Conservation (phyloP, 2,888 invertebrate genomes). For the Lomographa bimaculata region DNA sequence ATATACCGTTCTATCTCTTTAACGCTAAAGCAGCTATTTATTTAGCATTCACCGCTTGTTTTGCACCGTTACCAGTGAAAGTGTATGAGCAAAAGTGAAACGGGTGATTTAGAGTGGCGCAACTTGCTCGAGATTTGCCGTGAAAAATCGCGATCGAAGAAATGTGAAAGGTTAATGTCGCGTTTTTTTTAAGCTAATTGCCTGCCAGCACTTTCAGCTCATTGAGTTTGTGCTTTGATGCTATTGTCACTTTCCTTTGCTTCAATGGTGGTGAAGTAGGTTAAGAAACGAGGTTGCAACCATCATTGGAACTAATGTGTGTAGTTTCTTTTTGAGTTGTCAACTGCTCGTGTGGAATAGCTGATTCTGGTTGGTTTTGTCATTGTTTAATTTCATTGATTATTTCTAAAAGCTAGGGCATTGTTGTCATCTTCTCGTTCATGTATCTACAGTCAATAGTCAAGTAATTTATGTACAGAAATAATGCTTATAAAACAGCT, state of each 20-base stretch:
- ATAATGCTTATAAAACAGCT: too few species aligned
- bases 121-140: conserved; percentile 63
- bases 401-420: too few species aligned
- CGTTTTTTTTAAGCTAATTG: conserved; percentile 31
- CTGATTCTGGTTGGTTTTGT: not conserved
- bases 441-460: too few species aligned
- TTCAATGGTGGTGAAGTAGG: conserved; percentile 13
- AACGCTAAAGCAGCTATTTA: conserved; percentile 45
- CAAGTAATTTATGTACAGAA: too few species aligned
- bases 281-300: conserved; percentile 9
- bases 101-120: conserved; percentile 64
- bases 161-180: conserved; percentile 56
- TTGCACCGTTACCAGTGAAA: conserved; percentile 77
- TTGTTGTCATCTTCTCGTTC: too few species aligned
- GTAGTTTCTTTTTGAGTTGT: too few species aligned
- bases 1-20: conserved; percentile 22
- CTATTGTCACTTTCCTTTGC: conserved; percentile 11
- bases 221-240: conserved; percentile 4
- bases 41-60: conserved; percentile 41
- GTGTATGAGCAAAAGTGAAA: conserved; percentile 79
- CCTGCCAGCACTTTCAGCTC: conserved; percentile 9
- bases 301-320: conserved; percentile 13
- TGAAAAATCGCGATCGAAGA: conserved; percentile 63
- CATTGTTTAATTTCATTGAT: too few species aligned
- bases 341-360: conserved; percentile 10